Percentiles rank a stretch among this genome's conserved stretches.
Evolutionary conservation across 2,888 invertebrate genomes (phyloP).

Genomic region (Leptopilina drosophilae): DNA sequence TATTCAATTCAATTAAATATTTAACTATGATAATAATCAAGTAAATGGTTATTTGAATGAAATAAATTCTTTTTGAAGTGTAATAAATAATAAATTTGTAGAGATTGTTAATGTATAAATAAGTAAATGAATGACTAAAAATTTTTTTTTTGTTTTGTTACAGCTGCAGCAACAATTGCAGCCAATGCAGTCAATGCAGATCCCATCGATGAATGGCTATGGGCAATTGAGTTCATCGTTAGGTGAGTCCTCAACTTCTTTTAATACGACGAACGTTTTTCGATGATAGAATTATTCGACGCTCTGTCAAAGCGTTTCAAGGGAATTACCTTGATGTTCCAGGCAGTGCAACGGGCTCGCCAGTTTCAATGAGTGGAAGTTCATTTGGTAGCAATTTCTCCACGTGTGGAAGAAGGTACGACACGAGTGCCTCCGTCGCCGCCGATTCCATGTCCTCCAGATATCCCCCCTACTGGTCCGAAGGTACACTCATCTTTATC

Average conservation of each 20-base stretch:
- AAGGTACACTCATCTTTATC: conserved; percentile 62
- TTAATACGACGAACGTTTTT: background rate
- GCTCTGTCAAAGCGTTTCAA: conserved; percentile 71
- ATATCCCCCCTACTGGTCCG: conserved; percentile 70
- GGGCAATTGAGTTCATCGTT: conserved; percentile 75
- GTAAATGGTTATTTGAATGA: too few species aligned
- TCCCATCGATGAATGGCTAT: conserved; percentile 77
- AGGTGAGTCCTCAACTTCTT: conserved; percentile 70
- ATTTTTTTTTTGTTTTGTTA: conserved; percentile 44
- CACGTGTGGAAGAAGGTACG: conserved; percentile 69
- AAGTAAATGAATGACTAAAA: background rate
- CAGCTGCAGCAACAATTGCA: conserved; percentile 74
- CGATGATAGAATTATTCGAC: conserved; percentile 54
- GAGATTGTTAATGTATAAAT: too few species aligned
- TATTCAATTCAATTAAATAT: too few species aligned
- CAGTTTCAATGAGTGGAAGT: conserved; percentile 65
- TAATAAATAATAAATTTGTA: too few species aligned
- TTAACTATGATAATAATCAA: too few species aligned
- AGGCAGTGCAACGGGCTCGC: conserved; percentile 67
- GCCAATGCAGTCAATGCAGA: conserved; percentile 76
- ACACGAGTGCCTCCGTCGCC: conserved; percentile 57
- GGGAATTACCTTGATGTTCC: conserved; percentile 75
- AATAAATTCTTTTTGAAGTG: too few species aligned
- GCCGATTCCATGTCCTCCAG: conserved; percentile 66
- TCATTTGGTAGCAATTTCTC: conserved; percentile 70